These are phyloP conservation scores for Hylomyscus alleni DNA, from an alignment of 2,797 vertebrate genomes.

Conservation along the genomic window DNA sequence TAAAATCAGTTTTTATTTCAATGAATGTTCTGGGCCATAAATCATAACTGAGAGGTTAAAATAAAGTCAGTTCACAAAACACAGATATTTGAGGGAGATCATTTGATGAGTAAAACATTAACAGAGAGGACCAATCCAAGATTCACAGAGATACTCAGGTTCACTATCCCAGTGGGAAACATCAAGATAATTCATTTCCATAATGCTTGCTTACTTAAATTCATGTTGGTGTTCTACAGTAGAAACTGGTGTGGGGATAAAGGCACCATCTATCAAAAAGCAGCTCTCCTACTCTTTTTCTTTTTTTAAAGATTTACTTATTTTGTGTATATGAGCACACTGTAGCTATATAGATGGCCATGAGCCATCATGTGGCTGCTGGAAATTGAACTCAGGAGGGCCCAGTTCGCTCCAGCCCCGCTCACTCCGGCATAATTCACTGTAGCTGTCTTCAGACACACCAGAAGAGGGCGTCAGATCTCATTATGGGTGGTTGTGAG, in stretches of 20 bases:
- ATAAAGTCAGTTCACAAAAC: background rate
- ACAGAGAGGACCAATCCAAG: background rate
- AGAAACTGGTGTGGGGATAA: background rate
- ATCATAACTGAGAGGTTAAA: slow-evolving; percentile 17
- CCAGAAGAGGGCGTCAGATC: too few species aligned
- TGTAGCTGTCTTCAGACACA: too few species aligned
- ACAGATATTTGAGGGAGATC: background rate
- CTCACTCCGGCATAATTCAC: too few species aligned
- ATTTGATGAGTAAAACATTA: background rate
- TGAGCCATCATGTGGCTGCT: too few species aligned
- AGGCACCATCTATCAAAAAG: background rate
- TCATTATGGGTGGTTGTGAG: too few species aligned
- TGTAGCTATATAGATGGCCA: too few species aligned
- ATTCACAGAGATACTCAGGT: background rate
- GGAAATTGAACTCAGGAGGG: too few species aligned
- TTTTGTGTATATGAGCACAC: too few species aligned
- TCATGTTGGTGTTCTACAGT: background rate
- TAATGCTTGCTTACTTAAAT: background rate
- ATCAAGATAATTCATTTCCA: slow-evolving; percentile 10
- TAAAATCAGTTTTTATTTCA: slow-evolving; percentile 28
- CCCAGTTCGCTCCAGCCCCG: too few species aligned
- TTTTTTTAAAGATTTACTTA: too few species aligned
- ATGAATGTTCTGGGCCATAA: background rate
- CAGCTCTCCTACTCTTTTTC: background rate
- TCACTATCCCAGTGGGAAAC: background rate